phyloP scores from a whole-genome alignment of 2,888 invertebrate species.

The Parnassius apollo region DNA sequence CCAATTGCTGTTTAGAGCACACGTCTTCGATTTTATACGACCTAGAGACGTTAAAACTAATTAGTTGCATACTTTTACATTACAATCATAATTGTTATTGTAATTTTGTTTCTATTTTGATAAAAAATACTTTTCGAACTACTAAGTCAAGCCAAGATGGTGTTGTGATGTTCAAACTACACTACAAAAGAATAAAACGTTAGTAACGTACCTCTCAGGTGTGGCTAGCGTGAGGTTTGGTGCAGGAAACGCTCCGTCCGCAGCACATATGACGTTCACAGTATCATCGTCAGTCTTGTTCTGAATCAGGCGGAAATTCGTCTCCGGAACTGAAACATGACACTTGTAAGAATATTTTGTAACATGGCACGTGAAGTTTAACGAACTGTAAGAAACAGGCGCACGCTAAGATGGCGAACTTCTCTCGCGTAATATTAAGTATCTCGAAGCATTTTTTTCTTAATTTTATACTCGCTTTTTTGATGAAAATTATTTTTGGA shows the following conservation, averaged over 20 bases:
- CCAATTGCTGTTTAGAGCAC: conserved; percentile 20
- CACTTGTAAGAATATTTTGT: conserved; percentile 34
- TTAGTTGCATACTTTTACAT: too few species aligned
- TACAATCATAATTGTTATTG: background rate
- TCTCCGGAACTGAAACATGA: too few species aligned
- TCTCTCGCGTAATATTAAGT: too few species aligned
- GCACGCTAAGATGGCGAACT: conserved; percentile 7
- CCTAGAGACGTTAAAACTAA: conserved; percentile 17
- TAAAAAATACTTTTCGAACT: too few species aligned
- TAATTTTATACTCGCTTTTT: too few species aligned
- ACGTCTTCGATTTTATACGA: conserved; percentile 22
- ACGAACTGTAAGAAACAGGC: conserved; percentile 30
- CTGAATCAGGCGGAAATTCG: too few species aligned
- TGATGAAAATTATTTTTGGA: too few species aligned
- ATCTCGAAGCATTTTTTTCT: too few species aligned
- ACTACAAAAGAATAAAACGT: too few species aligned
- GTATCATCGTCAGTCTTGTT: too few species aligned
- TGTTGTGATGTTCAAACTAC: too few species aligned
- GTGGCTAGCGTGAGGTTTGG: conserved; percentile 78
- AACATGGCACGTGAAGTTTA: conserved; percentile 26
- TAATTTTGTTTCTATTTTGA: background rate
- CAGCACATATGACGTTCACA: too few species aligned
- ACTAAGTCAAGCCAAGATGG: conserved; percentile 38
- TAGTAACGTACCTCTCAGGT: conserved; percentile 35
- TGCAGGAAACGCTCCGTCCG: conserved; percentile 78